Evolutionary conservation across 1,140 invertebrate genomes (phyloP), one percentile per base, ranked within the genome.

Genomic region (Drosophila athabasca): DNA sequence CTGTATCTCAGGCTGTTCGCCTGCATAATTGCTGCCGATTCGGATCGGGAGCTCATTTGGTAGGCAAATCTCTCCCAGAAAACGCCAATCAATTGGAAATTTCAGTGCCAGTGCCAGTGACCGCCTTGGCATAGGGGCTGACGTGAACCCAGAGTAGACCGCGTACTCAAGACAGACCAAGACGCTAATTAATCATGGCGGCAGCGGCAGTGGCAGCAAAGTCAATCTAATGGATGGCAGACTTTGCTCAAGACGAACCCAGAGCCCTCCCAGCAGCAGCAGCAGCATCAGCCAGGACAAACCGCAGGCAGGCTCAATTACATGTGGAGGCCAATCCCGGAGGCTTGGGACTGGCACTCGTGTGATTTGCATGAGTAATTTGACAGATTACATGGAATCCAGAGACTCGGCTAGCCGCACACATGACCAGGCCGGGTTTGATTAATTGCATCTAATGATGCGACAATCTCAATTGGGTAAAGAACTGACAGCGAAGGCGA

Each of bases 281-380:
- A 48, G 15, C 66, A 68, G 48, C 64, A 19, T 19, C 17, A 67
- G 53, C 31, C 68, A 73, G 60, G 57, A 71, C 39, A 35, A 83
- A 81, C 81, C 81, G 55, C 81, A 78, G 69, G 51, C 83, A 78
- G 74, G 55, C 83, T 62, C 57, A 78, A 81, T 72, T 72, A 87
- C 78, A 87, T 88, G 61, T 70, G 57, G 70, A 68, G 51, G 24
- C 24, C 24, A 26, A 69, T 68, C 50, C 50, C 29, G 31, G 49
- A 43, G 41, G 15, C 44, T 31, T 46, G 35, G 45, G 41, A 67
- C 79, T 51, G 35, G 35, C 22, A 35, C 43, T 53, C 65, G 39
- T 67, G 76, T 65, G 83, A 88, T 88, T 88, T 88, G 83, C 83
- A 88, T 88, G 84, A 75, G 62, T 88, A 89, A 88, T 88, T 88